phyloP scores from a whole-genome alignment of 2,888 invertebrate genomes.

The Megastigmus dorsalis region DNA sequence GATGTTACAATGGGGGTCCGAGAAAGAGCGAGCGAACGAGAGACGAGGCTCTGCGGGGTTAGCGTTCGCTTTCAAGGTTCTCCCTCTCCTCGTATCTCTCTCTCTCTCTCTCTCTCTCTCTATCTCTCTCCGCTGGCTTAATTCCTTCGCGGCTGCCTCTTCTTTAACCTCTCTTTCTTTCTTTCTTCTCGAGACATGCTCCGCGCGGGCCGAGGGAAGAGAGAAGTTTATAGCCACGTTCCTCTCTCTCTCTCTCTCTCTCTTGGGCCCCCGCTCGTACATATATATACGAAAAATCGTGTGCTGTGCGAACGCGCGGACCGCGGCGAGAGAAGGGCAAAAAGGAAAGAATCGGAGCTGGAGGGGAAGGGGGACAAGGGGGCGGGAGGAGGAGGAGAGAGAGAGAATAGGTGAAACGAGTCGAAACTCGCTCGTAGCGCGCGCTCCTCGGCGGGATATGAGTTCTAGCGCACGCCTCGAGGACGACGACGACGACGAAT shows the following conservation, averaged over 20 bases:
- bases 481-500: too few species aligned
- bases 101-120: neutral
- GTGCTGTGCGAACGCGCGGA: neutral
- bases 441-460: neutral
- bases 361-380: too few species aligned
- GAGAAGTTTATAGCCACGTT: too few species aligned
- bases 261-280: neutral
- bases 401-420: slow-evolving; percentile 22
- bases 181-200: too few species aligned
- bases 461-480: neutral
- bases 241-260: slow-evolving; percentile 11
- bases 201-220: too few species aligned
- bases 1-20: too few species aligned
- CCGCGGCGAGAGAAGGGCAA: neutral
- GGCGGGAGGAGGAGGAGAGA: slow-evolving; percentile 1
- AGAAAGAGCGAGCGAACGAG: slow-evolving; percentile 31
- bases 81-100: slow-evolving; percentile 4
- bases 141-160: too few species aligned
- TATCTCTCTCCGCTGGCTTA: too few species aligned
- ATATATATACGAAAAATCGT: slow-evolving; percentile 8
- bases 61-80: slow-evolving; percentile 62
- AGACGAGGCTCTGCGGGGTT: slow-evolving; percentile 53
- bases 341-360: too few species aligned
- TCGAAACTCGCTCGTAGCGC: slow-evolving; percentile 4
- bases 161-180: too few species aligned